These are phyloP conservation scores for Pangasius mekongensis DNA, from an alignment of 2,797 vertebrate species.

Conservation along the genomic window DNA sequence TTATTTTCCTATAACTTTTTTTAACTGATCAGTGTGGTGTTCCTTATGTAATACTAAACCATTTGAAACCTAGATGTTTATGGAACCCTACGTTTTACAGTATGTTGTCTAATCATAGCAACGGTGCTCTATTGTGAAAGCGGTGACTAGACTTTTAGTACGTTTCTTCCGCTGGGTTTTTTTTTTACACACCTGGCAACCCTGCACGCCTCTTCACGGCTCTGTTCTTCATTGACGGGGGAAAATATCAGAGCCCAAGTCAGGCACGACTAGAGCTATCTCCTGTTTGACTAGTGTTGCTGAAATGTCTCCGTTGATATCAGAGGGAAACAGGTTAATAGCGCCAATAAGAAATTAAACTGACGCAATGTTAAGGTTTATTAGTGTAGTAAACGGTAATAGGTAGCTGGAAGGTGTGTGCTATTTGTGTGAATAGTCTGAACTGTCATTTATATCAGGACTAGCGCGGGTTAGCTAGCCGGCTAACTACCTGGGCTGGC, in stretches of 20 bases:
- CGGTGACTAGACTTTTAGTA: neutral
- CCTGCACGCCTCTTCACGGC: neutral
- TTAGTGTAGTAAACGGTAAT: conserved; percentile 14
- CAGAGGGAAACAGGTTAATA: neutral
- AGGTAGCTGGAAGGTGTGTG: conserved; percentile 58
- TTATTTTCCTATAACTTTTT: neutral
- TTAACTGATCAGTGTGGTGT: neutral
- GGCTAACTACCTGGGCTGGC: conserved; percentile 19
- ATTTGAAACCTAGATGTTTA: neutral
- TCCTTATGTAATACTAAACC: neutral
- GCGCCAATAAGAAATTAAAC: neutral
- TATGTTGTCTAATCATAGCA: too few species aligned
- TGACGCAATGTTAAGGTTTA: conserved; percentile 23
- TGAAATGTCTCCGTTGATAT: conserved; percentile 24
- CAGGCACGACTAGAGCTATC: conserved; percentile 43
- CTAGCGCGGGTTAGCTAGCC: conserved; percentile 49
- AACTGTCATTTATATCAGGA: conserved; percentile 54
- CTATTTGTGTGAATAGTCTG: conserved; percentile 63
- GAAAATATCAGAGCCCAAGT: conserved; percentile 37
- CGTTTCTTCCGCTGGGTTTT: accelerated
- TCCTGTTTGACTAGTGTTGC: conserved; percentile 8
- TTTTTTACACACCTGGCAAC: neutral
- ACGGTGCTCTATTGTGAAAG: neutral
- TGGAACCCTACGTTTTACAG: neutral
- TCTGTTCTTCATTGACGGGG: conserved; percentile 40